phyloP scores from a whole-genome alignment of 2,797 vertebrate genomes.

The Pristis pectinata region DNA sequence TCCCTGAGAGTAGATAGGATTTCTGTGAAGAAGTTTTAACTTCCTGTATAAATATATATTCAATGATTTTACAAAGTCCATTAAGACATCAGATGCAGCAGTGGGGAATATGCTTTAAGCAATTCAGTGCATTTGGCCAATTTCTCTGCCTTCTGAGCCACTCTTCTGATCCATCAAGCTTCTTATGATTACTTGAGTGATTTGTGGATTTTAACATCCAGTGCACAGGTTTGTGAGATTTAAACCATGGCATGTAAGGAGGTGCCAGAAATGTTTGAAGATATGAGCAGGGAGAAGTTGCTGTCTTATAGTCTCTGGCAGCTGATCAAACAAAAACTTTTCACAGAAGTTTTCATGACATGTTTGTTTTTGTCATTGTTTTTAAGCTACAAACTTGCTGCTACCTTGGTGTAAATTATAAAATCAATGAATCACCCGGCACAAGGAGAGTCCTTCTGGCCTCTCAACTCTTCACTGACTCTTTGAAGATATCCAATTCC shows the following conservation, averaged over 20 bases:
- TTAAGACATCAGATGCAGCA: constrained; percentile 19
- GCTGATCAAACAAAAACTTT: background rate
- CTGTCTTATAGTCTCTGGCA: background rate
- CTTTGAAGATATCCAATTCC: background rate
- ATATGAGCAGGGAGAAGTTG: background rate
- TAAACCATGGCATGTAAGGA: background rate
- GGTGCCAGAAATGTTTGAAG: background rate
- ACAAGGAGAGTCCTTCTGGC: background rate
- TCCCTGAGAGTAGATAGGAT: constrained; percentile 15
- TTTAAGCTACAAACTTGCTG: background rate
- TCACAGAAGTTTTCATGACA: background rate
- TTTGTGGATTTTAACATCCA: constrained; percentile 19
- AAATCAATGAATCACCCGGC: background rate
- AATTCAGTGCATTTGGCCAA: constrained; percentile 22
- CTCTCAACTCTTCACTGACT: background rate
- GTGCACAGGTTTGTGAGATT: background rate
- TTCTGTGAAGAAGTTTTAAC: constrained; percentile 27
- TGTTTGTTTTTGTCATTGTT: background rate
- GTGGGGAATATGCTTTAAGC: constrained; percentile 29
- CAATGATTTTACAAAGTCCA: constrained; percentile 35
- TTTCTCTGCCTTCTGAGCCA: background rate
- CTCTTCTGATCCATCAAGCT: background rate
- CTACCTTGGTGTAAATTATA: background rate
- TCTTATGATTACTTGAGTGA: constrained; percentile 24
- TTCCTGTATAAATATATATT: constrained; percentile 19